Evolutionary conservation across 2,888 invertebrate species (phyloP).

Genomic region (Thysanoteuthis rhombus): DNA sequence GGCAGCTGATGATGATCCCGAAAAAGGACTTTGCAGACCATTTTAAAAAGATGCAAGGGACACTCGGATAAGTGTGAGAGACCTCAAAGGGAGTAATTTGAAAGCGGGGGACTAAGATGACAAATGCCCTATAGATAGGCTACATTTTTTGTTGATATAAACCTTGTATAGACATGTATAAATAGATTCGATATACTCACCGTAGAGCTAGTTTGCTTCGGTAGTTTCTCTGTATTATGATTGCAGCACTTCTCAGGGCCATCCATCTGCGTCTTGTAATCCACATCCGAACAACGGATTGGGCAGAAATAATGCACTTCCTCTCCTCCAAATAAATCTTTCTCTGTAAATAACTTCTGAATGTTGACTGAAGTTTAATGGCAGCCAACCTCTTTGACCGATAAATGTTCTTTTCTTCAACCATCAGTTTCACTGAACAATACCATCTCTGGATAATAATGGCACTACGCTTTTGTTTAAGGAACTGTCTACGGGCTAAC

Average conservation of each 20-base stretch:
- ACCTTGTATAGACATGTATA: no score
- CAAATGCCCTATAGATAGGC: no score
- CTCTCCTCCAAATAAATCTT: slow-evolving; percentile 34
- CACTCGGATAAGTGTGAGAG: no score
- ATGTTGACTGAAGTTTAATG: slow-evolving; percentile 39
- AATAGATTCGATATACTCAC: background rate
- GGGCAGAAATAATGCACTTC: slow-evolving; percentile 16
- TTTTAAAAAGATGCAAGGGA: no score
- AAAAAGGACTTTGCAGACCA: no score
- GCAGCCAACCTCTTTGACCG: slow-evolving; percentile 35
- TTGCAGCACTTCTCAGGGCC: slow-evolving; percentile 32
- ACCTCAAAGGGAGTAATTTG: no score
- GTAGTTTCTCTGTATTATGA: slow-evolving; percentile 34
- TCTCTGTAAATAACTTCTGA: slow-evolving; percentile 34
- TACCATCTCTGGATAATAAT: slow-evolving; percentile 34
- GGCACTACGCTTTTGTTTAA: slow-evolving; percentile 32
- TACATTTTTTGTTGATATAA: no score
- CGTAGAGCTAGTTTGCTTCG: background rate
- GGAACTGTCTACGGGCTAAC: background rate
- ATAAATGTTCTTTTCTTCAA: slow-evolving; percentile 34
- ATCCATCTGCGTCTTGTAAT: background rate
- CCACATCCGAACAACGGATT: slow-evolving; percentile 29
- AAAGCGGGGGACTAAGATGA: no score
- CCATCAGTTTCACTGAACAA: slow-evolving; percentile 32
- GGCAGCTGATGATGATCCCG: no score